phyloP scores from a whole-genome alignment of 2,113 vertebrate genomes.

The Catharus bicknelli region DNA sequence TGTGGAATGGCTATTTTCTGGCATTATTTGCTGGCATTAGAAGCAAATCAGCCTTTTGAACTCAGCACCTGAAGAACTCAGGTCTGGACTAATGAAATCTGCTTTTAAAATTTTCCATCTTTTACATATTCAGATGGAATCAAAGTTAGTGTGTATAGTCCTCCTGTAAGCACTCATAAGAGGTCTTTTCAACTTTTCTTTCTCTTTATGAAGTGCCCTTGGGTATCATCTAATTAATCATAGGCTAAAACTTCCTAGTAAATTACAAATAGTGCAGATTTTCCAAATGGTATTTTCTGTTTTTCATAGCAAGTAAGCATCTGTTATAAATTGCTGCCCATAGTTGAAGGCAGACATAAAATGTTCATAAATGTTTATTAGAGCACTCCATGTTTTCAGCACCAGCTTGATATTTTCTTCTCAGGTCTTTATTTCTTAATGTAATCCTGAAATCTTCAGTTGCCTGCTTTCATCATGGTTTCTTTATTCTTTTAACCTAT shows the following conservation, averaged over 20 bases:
- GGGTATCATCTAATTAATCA: constrained; percentile 1
- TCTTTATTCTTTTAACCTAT: constrained; percentile 53
- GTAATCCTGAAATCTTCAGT: constrained; percentile 12
- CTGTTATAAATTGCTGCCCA: not conserved
- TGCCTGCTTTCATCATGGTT: not conserved
- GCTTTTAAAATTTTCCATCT: not conserved
- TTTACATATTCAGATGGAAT: constrained; percentile 1
- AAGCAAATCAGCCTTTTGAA: not conserved
- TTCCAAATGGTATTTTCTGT: not conserved
- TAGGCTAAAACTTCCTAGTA: not conserved
- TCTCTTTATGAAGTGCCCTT: not conserved
- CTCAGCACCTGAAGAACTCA: not conserved
- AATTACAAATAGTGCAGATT: not conserved
- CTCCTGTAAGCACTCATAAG: not conserved
- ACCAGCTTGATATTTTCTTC: not conserved
- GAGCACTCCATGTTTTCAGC: not conserved
- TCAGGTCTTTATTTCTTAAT: not conserved
- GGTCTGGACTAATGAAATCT: not conserved
- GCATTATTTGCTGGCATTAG: not conserved
- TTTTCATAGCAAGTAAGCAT: not conserved
- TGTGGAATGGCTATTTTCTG: not conserved
- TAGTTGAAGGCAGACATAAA: not conserved
- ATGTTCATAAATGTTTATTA: not conserved
- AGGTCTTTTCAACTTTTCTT: not conserved
- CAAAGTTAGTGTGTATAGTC: not conserved